A percentile compares a stretch with the other conserved stretches of the same genome.
Evolutionary conservation across 2,888 invertebrate species (phyloP).

Genomic region (Leucozona laternaria): DNA sequence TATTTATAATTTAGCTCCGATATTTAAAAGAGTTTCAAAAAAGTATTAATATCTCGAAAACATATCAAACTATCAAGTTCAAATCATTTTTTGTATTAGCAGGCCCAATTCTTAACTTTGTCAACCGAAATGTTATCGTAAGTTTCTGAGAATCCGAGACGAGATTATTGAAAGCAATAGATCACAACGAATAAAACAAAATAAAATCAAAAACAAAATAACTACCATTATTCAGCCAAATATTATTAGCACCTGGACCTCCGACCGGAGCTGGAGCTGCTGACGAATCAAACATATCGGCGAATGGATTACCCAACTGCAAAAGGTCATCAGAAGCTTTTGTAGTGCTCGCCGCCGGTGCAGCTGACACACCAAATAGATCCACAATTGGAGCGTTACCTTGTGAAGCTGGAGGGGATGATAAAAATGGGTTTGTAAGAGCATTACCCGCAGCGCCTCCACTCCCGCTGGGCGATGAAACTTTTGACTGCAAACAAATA

Average conservation of each 20-base stretch:
- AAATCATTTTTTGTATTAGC: neutral
- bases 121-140: neutral
- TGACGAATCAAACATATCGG: constrained; percentile 94
- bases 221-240: constrained; percentile 85
- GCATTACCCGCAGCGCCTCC: constrained; percentile 84
- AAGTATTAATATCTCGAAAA: neutral
- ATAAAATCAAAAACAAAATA: constrained; percentile 82
- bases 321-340: constrained; percentile 95
- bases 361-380: constrained; percentile 87
- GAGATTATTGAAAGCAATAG: constrained; percentile 37
- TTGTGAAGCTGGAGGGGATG: constrained; percentile 86
- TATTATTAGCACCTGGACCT: constrained; percentile 83
- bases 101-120: neutral
- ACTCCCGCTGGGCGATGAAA: constrained; percentile 90
- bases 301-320: constrained; percentile 95
- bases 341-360: constrained; percentile 83
- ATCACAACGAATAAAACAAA: constrained; percentile 66
- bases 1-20: neutral
- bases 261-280: constrained; percentile 84
- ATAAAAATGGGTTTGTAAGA: constrained; percentile 93
- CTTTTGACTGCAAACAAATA: constrained; percentile 86
- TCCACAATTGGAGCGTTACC: constrained; percentile 89
- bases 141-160: neutral
- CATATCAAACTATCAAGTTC: neutral
- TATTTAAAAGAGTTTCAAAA: neutral